phyloP scores from a whole-genome alignment of 2,888 invertebrate species.

The Nudaria mundana region DNA sequence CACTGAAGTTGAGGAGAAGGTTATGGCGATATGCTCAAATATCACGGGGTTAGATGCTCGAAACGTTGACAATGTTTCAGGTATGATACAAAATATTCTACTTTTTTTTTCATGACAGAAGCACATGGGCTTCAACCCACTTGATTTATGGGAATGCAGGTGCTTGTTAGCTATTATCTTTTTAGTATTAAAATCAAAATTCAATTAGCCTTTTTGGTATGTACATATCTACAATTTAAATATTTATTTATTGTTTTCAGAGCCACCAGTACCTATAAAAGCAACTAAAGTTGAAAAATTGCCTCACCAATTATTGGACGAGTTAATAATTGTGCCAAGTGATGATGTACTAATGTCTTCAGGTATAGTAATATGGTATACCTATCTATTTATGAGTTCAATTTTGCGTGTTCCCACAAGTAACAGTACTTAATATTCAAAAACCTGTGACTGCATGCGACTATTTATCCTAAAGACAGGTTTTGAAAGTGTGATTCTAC shows the following conservation, averaged over 20 bases:
- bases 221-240: background rate
- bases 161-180: background rate
- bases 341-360: background rate
- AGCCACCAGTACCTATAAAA: background rate
- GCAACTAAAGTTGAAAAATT: background rate
- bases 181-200: too few species aligned
- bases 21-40: background rate
- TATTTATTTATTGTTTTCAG: background rate
- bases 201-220: too few species aligned
- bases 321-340: background rate
- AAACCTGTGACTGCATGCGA: too few species aligned
- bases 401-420: background rate
- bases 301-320: background rate
- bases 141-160: background rate
- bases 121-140: background rate
- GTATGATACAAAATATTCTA: background rate
- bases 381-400: background rate
- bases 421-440: background rate
- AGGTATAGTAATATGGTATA: background rate
- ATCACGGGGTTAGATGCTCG: background rate
- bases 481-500: too few species aligned
- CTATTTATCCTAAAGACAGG: too few species aligned
- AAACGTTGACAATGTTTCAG: background rate
- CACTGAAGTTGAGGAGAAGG: too few species aligned
- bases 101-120: background rate